Conservation (phyloP, 2,888 invertebrate species). For the Crocallis elinguaria region DNA sequence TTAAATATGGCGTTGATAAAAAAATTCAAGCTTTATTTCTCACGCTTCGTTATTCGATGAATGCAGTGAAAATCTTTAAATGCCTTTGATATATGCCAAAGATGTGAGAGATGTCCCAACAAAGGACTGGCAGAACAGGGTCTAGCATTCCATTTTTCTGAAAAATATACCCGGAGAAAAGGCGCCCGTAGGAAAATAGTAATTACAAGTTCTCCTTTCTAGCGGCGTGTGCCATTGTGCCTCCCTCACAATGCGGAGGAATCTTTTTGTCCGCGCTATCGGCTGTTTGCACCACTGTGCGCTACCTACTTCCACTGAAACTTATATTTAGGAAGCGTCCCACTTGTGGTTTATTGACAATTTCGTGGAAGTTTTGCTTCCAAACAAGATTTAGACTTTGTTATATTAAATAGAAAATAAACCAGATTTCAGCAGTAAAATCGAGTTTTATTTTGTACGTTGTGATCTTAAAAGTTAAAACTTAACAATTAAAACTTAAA, state of each 20-base stretch:
- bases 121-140: slow-evolving; percentile 54
- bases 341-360: slow-evolving; percentile 52
- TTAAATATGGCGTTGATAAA: no score
- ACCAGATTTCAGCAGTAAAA: not conserved
- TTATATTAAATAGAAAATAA: not conserved
- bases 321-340: slow-evolving; percentile 59
- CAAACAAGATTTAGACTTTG: not conserved
- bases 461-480: not conserved
- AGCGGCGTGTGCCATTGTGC: slow-evolving; percentile 70
- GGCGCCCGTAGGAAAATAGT: slow-evolving; percentile 80
- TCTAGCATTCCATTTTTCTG: slow-evolving; percentile 71
- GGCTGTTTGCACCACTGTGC: slow-evolving; percentile 77
- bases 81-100: slow-evolving; percentile 46
- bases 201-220: slow-evolving; percentile 80
- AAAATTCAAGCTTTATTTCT: not conserved
- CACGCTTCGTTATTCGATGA: not conserved
- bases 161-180: slow-evolving; percentile 78
- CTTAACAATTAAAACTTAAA: slow-evolving; percentile 8
- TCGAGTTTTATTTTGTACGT: no score
- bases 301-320: slow-evolving; percentile 40
- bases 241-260: slow-evolving; percentile 74
- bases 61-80: slow-evolving; percentile 5
- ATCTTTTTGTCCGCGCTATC: slow-evolving; percentile 83
- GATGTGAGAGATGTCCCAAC: slow-evolving; percentile 61
- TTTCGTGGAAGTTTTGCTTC: slow-evolving; percentile 44